Percentiles rank a stretch among this genome's conserved stretches.
phyloP scores from a whole-genome alignment of 2,113 vertebrate species.

The Deroptyus accipitrinus region DNA sequence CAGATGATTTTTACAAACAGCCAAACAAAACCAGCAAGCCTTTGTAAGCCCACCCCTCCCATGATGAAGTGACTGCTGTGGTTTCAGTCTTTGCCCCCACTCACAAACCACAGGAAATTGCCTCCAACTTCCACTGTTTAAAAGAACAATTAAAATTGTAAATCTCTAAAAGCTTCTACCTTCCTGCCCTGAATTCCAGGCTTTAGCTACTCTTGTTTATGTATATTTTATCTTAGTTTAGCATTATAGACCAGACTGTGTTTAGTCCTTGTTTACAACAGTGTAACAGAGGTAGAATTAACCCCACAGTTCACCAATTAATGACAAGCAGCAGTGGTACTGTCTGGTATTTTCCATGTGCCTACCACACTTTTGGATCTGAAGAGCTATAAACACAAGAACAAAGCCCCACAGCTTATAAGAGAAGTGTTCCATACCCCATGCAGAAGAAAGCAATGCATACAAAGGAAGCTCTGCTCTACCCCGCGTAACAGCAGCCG shows the following conservation, averaged over 20 bases:
- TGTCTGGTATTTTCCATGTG: background rate
- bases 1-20: background rate
- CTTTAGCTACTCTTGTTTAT: background rate
- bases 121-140: background rate
- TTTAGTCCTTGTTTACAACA: background rate
- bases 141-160: background rate
- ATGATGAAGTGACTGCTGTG: background rate
- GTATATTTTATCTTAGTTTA: background rate
- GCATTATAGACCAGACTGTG: background rate
- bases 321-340: background rate
- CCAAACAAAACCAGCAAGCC: background rate
- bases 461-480: background rate
- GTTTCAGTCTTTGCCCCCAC: background rate
- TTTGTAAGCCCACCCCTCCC: background rate
- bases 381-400: background rate
- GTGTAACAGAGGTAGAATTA: background rate
- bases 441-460: background rate
- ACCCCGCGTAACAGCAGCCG: background rate
- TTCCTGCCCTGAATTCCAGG: background rate
- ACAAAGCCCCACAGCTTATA: background rate
- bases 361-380: background rate
- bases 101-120: background rate
- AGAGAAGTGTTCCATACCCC: background rate
- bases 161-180: background rate
- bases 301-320: background rate